Evolutionary conservation across 2,888 invertebrate species (phyloP).

Genomic region (Harpalus rubripes): DNA sequence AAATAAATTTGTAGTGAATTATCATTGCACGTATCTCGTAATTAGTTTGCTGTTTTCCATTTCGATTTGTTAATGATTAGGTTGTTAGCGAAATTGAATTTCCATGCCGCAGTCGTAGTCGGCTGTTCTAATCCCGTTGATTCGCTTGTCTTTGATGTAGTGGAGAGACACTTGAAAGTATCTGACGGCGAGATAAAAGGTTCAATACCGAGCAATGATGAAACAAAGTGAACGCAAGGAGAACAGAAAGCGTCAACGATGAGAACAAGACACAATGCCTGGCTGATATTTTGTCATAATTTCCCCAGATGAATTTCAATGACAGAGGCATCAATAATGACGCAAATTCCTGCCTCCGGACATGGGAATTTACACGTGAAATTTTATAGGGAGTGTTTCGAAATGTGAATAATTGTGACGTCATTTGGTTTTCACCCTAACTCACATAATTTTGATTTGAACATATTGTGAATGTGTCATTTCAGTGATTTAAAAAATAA

Average conservation of each 20-base stretch:
- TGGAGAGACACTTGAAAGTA: conserved; percentile 49
- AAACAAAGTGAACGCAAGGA: conserved; percentile 49
- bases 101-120: neutral
- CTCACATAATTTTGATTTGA: no score
- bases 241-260: neutral
- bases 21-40: neutral
- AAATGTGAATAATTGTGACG: neutral
- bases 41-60: neutral
- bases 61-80: neutral
- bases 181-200: conserved; percentile 38
- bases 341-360: conserved; percentile 36
- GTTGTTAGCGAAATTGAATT: conserved; percentile 1
- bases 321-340: conserved; percentile 54
- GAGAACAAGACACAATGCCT: conserved; percentile 47
- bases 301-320: conserved; percentile 64
- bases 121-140: conserved; percentile 19
- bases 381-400: neutral
- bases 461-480: no score
- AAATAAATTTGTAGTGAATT: neutral
- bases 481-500: no score
- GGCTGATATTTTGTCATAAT: conserved; percentile 58
- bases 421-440: no score
- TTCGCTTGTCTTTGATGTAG: conserved; percentile 48
- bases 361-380: neutral
- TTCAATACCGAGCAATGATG: conserved; percentile 47